These are phyloP conservation scores for Sebastes goodei DNA, from an alignment of 2,797 vertebrate genomes.

Conservation along the genomic window DNA sequence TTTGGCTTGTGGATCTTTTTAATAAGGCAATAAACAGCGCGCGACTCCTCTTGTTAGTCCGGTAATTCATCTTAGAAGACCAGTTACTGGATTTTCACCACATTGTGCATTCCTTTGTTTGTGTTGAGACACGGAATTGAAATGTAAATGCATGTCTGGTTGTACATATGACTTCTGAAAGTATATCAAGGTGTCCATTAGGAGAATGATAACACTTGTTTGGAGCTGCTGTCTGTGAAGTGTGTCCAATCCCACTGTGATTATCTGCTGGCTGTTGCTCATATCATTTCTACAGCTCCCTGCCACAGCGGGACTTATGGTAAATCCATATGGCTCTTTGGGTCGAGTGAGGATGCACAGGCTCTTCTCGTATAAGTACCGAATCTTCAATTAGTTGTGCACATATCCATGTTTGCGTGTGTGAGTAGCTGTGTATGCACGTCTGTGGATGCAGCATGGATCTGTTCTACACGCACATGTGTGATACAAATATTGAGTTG, in stretches of 20 bases:
- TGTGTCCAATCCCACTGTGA: conserved; percentile 44
- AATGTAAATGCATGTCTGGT: conserved; percentile 8
- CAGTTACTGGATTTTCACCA: neutral
- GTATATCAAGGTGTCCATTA: conserved; percentile 33
- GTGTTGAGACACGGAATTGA: neutral
- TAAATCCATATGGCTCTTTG: conserved; percentile 55
- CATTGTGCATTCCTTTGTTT: neutral
- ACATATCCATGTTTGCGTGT: neutral
- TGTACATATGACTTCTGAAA: conserved; percentile 16
- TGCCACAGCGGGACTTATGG: conserved; percentile 38
- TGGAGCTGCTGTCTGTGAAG: conserved; percentile 21
- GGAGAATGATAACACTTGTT: conserved; percentile 26
- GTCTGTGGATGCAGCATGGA: neutral
- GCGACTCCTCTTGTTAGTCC: neutral
- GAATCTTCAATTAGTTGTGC: conserved; percentile 25
- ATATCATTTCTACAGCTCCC: conserved; percentile 15
- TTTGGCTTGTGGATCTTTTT: neutral
- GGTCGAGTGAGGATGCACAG: neutral
- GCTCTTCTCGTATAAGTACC: conserved; percentile 6
- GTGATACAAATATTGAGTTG: conserved; percentile 58
- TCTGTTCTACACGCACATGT: neutral
- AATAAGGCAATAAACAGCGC: neutral
- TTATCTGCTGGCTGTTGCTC: conserved; percentile 47
- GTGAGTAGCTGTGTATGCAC: neutral
- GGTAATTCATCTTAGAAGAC: neutral